Evolutionary conservation across 2,797 vertebrate genomes (phyloP).

Genomic region (Macropus fuliginosus): DNA sequence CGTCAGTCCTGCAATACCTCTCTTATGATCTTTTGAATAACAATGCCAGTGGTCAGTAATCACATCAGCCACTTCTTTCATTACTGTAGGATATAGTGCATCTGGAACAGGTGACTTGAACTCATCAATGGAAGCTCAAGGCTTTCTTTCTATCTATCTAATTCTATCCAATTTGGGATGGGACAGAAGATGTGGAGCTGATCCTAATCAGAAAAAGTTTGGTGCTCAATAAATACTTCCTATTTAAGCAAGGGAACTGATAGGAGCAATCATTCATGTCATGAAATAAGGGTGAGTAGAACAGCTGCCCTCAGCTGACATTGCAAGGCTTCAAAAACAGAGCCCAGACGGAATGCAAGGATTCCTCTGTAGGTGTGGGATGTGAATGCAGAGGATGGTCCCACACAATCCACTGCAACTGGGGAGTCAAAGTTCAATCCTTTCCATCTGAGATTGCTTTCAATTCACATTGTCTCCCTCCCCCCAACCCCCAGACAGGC

Average conservation of each 20-base stretch:
- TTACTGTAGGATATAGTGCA: not conserved
- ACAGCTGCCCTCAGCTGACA: not conserved
- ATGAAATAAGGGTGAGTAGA: not conserved
- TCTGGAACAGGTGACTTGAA: not conserved
- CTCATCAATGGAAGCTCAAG: not conserved
- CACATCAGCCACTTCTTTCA: not conserved
- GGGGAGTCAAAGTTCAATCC: not conserved
- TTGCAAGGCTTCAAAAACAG: not conserved
- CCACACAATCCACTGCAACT: not conserved
- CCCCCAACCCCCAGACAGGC: too few species aligned
- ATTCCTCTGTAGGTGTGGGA: not conserved
- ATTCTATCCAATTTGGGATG: not conserved
- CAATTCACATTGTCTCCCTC: not conserved
- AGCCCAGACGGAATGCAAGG: not conserved
- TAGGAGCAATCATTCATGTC: not conserved
- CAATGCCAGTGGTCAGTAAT: not conserved
- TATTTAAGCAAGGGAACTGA: not conserved
- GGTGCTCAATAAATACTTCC: not conserved
- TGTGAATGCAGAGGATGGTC: not conserved
- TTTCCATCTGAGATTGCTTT: not conserved
- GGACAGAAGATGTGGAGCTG: not conserved
- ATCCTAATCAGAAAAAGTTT: not conserved
- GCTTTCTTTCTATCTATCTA: not conserved
- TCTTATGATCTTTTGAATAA: not conserved
- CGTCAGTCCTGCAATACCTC: not conserved